These are phyloP conservation scores for Enteromius treurensis DNA, from an alignment of 2,797 vertebrate species.

Conservation along the genomic window DNA sequence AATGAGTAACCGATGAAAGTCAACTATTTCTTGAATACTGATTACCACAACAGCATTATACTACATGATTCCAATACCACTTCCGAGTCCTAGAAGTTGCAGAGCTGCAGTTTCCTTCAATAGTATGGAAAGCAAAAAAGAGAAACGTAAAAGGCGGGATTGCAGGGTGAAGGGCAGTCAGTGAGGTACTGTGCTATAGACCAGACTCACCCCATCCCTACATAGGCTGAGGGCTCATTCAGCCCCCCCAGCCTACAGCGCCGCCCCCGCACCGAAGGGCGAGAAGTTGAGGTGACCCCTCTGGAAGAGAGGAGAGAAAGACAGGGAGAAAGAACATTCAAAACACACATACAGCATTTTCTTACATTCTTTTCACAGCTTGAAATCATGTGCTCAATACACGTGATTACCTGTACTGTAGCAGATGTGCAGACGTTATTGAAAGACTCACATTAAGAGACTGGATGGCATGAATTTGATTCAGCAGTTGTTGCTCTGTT, in stretches of 20 bases:
- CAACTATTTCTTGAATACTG: not conserved
- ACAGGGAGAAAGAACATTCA: constrained; percentile 46
- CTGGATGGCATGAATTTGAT: not conserved
- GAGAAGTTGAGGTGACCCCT: constrained; percentile 86
- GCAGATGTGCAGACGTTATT: constrained; percentile 3
- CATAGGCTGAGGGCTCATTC: constrained; percentile 61
- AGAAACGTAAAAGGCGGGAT: constrained; percentile 6
- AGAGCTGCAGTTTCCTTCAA: constrained; percentile 70
- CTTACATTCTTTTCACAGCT: constrained; percentile 19
- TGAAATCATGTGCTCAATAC: constrained; percentile 5
- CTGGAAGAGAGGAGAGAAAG: constrained; percentile 68
- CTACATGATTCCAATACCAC: not conserved
- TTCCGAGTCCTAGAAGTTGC: not conserved
- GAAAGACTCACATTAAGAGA: not conserved
- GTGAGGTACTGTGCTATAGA: constrained; percentile 48
- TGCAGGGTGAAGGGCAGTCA: constrained; percentile 37
- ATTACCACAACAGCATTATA: not conserved
- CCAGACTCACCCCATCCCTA: constrained; percentile 80
- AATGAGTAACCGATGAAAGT: not conserved
- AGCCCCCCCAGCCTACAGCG: constrained; percentile 72
- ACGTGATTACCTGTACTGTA: not conserved
- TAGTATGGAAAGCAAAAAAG: constrained; percentile 45
- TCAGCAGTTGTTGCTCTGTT: not conserved
- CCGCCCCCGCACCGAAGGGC: constrained; percentile 83
- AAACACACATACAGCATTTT: constrained; percentile 26